phyloP scores from a whole-genome alignment of 2,888 invertebrate genomes.

The Spialia ferax region DNA sequence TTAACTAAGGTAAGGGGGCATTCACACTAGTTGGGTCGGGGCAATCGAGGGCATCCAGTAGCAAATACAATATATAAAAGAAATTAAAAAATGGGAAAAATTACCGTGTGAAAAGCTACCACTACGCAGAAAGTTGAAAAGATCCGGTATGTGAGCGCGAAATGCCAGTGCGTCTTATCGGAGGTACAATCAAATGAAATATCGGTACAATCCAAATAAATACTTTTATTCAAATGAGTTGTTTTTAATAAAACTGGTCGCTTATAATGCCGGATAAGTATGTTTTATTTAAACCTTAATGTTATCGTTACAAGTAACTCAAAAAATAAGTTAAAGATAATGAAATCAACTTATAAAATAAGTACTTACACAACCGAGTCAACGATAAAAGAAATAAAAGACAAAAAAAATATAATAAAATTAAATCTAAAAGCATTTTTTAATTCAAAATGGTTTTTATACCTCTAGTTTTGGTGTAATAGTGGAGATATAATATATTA shows the following conservation, averaged over 20 bases:
- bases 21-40: conserved; percentile 81
- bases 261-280: conserved; percentile 81
- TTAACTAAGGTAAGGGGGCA: conserved; percentile 74
- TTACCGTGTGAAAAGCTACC: conserved; percentile 76
- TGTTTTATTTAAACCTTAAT: conserved; percentile 80
- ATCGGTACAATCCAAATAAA: conserved; percentile 76
- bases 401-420: conserved; percentile 52
- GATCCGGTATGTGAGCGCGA: conserved; percentile 83
- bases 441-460: conserved; percentile 57
- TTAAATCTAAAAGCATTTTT: conserved; percentile 57
- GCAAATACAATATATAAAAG: conserved; percentile 74
- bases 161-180: conserved; percentile 48
- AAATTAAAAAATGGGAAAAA: conserved; percentile 57
- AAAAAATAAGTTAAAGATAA: conserved; percentile 59
- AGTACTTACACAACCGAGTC: conserved; percentile 87
- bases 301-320: conserved; percentile 80
- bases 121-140: conserved; percentile 64
- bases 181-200: conserved; percentile 74
- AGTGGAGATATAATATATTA: conserved; percentile 73
- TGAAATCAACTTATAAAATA: conserved; percentile 81
- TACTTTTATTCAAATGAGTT: conserved; percentile 82
- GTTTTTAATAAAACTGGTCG: conserved; percentile 68
- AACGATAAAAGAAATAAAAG: conserved; percentile 67
- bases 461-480: conserved; percentile 74
- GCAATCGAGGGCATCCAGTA: conserved; percentile 82